Evolutionary conservation across 2,888 invertebrate species (phyloP).

Genomic region (Philereme vetulata): DNA sequence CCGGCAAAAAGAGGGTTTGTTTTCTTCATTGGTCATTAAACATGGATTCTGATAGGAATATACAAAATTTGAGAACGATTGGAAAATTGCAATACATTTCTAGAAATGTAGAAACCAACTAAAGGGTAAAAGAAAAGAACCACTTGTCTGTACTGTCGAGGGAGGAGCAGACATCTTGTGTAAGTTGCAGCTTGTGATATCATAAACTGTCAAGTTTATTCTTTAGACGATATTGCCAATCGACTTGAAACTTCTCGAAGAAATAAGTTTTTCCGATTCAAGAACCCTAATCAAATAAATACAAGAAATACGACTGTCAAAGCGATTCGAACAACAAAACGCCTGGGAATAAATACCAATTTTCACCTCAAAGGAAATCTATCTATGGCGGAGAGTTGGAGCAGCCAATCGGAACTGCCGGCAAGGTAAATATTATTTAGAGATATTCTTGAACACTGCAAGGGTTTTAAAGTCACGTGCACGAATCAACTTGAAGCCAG

Average conservation of each 20-base stretch:
- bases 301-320: slow-evolving; percentile 39
- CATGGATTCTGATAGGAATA: too few relatives aligned
- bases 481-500: slow-evolving; percentile 44
- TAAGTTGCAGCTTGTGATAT: slow-evolving; percentile 16
- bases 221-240: slow-evolving; percentile 22
- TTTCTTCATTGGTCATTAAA: too few relatives aligned
- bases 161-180: slow-evolving; percentile 11
- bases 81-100: too few relatives aligned
- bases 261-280: slow-evolving; percentile 31
- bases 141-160: slow-evolving; percentile 2
- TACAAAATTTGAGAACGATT: too few relatives aligned
- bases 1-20: slow-evolving; percentile 8
- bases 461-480: slow-evolving; percentile 74
- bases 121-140: slow-evolving; percentile 7
- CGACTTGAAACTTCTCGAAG: slow-evolving; percentile 22
- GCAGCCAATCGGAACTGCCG: slow-evolving; percentile 59
- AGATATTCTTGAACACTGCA: slow-evolving; percentile 64
- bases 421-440: slow-evolving; percentile 73
- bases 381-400: slow-evolving; percentile 49
- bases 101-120: neutral
- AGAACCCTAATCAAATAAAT: slow-evolving; percentile 41
- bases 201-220: slow-evolving; percentile 25
- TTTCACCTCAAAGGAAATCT: slow-evolving; percentile 68
- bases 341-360: slow-evolving; percentile 66
- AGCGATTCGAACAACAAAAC: slow-evolving; percentile 50